These are phyloP conservation scores for Lordiphosa clarofinis DNA, from an alignment of 1,140 invertebrate genomes.

Conservation along the genomic window DNA sequence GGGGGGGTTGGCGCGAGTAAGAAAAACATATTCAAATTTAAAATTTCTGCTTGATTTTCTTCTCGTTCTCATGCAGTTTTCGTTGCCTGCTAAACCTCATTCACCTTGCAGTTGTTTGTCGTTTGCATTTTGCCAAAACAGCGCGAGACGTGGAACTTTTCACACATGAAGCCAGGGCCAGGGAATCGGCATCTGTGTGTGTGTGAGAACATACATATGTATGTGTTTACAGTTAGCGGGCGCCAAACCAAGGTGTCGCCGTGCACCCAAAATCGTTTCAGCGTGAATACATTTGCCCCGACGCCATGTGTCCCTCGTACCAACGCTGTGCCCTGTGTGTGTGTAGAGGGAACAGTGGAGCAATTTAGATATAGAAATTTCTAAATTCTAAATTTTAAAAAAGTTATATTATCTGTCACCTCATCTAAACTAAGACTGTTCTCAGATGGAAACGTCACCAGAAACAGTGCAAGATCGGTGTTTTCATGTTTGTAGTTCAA, in stretches of 20 bases:
- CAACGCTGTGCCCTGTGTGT: constrained; percentile 4
- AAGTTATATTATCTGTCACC: too few relatives aligned
- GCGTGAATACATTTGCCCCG: constrained; percentile 71
- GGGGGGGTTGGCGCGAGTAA: constrained; percentile 27
- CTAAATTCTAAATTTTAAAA: too few relatives aligned
- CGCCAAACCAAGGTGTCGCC: constrained; percentile 76
- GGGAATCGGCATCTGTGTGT: neutral
- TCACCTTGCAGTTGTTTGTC: constrained; percentile 32
- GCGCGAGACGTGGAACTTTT: constrained; percentile 68
- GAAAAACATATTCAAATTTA: constrained; percentile 76
- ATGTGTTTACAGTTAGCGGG: constrained; percentile 75
- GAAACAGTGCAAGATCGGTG: too few relatives aligned
- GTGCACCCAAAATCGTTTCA: constrained; percentile 74
- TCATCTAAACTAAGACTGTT: too few relatives aligned
- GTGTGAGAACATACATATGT: constrained; percentile 46
- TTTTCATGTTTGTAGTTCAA: too few relatives aligned
- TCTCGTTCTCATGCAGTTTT: constrained; percentile 10
- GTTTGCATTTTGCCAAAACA: constrained; percentile 74
- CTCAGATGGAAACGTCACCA: too few relatives aligned
- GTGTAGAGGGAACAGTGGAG: neutral
- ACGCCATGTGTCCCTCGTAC: constrained; percentile 23
- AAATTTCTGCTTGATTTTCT: constrained; percentile 66
- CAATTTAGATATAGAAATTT: too few relatives aligned
- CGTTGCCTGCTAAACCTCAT: constrained; percentile 11
- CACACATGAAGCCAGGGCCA: constrained; percentile 48